Conservation (phyloP, 2,113 vertebrate species). For the Leiothrix lutea region DNA sequence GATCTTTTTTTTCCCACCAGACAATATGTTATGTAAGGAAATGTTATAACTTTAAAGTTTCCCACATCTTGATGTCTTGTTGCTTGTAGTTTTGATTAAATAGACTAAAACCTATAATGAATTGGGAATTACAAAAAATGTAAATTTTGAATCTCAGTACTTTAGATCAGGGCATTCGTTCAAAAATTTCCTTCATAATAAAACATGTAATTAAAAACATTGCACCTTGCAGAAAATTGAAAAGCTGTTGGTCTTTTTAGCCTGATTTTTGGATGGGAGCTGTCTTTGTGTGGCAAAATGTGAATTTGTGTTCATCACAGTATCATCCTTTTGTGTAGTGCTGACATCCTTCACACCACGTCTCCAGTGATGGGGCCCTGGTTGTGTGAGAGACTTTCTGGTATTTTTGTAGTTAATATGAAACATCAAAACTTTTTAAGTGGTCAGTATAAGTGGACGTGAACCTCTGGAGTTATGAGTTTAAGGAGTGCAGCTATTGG, state of each 20-base stretch:
- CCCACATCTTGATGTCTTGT: background rate
- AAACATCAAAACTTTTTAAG: background rate
- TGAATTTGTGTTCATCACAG: background rate
- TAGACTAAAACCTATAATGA: background rate
- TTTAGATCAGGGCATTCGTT: background rate
- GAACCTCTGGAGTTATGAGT: background rate
- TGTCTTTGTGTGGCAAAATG: background rate
- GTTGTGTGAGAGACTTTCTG: background rate
- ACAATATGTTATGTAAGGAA: background rate
- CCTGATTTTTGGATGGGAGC: background rate
- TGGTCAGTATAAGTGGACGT: background rate
- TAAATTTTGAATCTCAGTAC: background rate
- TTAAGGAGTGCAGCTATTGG: background rate
- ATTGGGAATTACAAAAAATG: background rate
- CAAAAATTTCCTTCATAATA: background rate
- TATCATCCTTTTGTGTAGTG: background rate
- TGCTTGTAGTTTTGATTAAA: background rate
- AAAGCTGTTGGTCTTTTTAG: background rate
- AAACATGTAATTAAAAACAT: background rate
- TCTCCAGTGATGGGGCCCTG: background rate
- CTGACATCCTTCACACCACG: accelerated
- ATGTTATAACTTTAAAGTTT: background rate
- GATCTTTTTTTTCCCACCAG: background rate
- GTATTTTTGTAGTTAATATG: background rate
- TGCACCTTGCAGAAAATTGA: background rate